phyloP scores from a whole-genome alignment of 2,113 vertebrate species.

The Oreocharis arfaki region DNA sequence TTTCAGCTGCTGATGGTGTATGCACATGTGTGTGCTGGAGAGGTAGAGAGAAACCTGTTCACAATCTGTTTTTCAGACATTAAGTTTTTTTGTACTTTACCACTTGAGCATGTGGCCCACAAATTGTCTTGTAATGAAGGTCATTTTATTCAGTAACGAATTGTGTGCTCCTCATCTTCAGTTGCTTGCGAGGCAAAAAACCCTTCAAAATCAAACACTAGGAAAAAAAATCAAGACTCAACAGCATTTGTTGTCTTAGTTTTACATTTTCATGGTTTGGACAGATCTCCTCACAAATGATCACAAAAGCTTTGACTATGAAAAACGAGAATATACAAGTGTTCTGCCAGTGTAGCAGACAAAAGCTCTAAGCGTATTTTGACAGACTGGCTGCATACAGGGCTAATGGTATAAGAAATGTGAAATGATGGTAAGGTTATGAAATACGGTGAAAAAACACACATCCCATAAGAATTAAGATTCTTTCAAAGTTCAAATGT shows the following conservation, averaged over 20 bases:
- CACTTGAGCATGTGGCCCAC: not conserved
- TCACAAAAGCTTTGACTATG: not conserved
- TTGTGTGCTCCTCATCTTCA: not conserved
- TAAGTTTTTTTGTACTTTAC: not conserved
- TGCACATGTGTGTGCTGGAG: not conserved
- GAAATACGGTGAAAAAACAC: not conserved
- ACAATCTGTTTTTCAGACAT: not conserved
- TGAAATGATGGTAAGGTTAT: conserved; percentile 21
- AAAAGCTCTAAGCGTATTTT: conserved; percentile 21
- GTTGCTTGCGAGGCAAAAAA: not conserved
- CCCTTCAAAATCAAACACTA: not conserved
- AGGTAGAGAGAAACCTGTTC: not conserved
- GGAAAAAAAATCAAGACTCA: not conserved
- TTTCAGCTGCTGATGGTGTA: not conserved
- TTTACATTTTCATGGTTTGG: not conserved
- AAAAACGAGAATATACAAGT: conserved; percentile 4
- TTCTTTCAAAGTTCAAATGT: conserved; percentile 58
- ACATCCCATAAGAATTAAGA: conserved; percentile 30
- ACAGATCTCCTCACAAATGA: not conserved
- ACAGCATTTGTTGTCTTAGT: not conserved
- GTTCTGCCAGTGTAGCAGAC: not conserved
- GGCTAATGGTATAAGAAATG: not conserved
- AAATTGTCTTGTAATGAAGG: not conserved
- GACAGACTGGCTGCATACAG: not conserved
- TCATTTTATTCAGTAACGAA: not conserved